Conservation (phyloP, 1,140 invertebrate genomes). For the Parasteatoda tepidariorum region DNA sequence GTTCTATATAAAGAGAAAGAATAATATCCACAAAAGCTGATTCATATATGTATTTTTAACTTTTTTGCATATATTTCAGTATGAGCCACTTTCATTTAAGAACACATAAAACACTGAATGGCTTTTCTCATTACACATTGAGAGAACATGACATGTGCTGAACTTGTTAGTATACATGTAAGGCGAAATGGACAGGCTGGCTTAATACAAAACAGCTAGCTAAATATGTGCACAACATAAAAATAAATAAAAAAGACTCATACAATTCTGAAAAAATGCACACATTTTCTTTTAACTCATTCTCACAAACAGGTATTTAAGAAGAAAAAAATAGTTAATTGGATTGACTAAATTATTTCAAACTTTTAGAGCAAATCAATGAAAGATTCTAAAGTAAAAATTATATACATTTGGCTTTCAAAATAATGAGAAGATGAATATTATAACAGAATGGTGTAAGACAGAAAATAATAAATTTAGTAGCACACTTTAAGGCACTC, state of each 20-base stretch:
- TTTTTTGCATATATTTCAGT: constrained; percentile 11
- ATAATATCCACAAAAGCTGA: neutral
- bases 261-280: neutral
- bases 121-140: neutral
- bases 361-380: no score
- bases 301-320: no score
- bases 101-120: constrained; percentile 27
- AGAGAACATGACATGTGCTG: constrained; percentile 37
- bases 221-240: constrained; percentile 27
- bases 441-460: no score
- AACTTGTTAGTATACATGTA: constrained; percentile 43
- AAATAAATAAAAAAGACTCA: constrained; percentile 3
- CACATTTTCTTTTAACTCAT: neutral
- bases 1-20: constrained; percentile 30
- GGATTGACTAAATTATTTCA: no score
- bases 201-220: constrained; percentile 30
- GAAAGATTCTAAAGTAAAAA: no score
- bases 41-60: neutral
- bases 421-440: no score
- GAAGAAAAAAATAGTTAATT: no score
- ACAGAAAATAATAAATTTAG: constrained; percentile 46
- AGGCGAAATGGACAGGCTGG: constrained; percentile 47
- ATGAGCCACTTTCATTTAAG: constrained; percentile 16
- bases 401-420: no score
- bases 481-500: constrained; percentile 59